Evolutionary conservation across 2,888 invertebrate genomes (phyloP).

Genomic region (Eurois occulta): DNA sequence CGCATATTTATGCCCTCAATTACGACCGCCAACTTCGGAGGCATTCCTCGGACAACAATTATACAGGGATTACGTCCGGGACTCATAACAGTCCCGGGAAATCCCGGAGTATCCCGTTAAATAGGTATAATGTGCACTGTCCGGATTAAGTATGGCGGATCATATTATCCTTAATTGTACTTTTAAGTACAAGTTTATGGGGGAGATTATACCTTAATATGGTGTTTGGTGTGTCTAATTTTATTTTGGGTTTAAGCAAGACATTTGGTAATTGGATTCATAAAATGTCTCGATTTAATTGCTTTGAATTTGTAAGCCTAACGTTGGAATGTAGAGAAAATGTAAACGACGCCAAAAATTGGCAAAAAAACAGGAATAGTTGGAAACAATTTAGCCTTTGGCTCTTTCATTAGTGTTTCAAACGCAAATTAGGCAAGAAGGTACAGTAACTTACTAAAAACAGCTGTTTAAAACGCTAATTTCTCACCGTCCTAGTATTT

Average conservation of each 20-base stretch:
- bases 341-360: neutral
- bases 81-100: slow-evolving; percentile 85
- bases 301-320: neutral
- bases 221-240: slow-evolving; percentile 69
- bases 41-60: slow-evolving; percentile 88
- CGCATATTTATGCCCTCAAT: slow-evolving; percentile 78
- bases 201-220: slow-evolving; percentile 69
- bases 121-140: slow-evolving; percentile 86
- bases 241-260: slow-evolving; percentile 56
- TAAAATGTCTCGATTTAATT: slow-evolving; percentile 41
- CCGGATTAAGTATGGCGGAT: slow-evolving; percentile 84
- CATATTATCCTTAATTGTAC: slow-evolving; percentile 87
- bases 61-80: slow-evolving; percentile 84
- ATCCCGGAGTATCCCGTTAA: slow-evolving; percentile 84
- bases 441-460: neutral
- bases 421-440: too few relatives aligned
- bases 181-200: slow-evolving; percentile 85
- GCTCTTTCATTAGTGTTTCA: neutral
- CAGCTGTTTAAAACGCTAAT: neutral
- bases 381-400: neutral
- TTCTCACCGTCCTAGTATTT: neutral
- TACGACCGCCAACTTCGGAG: slow-evolving; percentile 81
- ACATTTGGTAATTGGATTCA: slow-evolving; percentile 47
- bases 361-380: too few relatives aligned
- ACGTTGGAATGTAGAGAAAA: neutral